Conservation (phyloP, 2,797 vertebrate species). For the Acrossocheilus wenchowensis region DNA sequence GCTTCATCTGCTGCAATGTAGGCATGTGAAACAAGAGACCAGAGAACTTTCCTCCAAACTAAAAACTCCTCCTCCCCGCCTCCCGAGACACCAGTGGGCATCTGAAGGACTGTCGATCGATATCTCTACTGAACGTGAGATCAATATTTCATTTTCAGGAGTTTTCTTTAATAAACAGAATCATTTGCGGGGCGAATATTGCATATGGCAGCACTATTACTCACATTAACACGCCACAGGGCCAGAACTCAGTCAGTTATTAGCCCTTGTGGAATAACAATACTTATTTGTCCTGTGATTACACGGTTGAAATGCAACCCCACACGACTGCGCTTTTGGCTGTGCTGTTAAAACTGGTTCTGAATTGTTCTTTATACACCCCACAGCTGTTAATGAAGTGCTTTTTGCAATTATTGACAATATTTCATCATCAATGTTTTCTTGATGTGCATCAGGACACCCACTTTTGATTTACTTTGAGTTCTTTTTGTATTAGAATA, state of each 20-base stretch:
- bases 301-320: not conserved
- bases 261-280: constrained; percentile 21
- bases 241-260: constrained; percentile 26
- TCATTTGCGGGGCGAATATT: constrained; percentile 48
- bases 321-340: not conserved
- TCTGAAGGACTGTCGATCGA: constrained; percentile 35
- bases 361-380: not conserved
- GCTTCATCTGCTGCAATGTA: constrained; percentile 45
- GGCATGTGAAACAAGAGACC: constrained; percentile 42
- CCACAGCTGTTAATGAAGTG: not conserved
- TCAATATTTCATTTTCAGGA: constrained; percentile 61
- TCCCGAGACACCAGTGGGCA: constrained; percentile 27
- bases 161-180: constrained; percentile 58
- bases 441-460: not conserved
- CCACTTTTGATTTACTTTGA: not conserved
- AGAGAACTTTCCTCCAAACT: constrained; percentile 50
- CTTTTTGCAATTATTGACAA: not conserved
- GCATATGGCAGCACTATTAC: constrained; percentile 47
- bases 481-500: constrained; percentile 5
- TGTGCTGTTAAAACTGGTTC: not conserved
- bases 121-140: constrained; percentile 44
- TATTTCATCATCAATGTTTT: not conserved
- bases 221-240: constrained; percentile 38
- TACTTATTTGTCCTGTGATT: not conserved
- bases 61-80: constrained; percentile 10